A percentile compares a stretch with the other conserved stretches of the same genome.
These are phyloP conservation scores for Oryzias dopingdopingensis DNA, from an alignment of 2,797 vertebrate species.

Conservation along the genomic window DNA sequence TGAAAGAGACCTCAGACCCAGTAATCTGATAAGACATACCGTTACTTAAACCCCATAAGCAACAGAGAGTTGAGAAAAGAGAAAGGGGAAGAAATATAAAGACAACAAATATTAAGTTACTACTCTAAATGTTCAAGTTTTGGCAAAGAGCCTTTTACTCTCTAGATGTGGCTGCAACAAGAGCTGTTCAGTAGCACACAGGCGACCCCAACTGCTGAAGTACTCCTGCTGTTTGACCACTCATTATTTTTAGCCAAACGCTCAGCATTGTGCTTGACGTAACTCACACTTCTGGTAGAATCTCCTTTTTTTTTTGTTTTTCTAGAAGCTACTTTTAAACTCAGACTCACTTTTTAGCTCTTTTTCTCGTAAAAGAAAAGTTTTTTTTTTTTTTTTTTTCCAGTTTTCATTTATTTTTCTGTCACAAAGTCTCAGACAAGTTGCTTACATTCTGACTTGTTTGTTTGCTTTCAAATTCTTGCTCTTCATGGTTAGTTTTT, in stretches of 20 bases:
- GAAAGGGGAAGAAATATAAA: conserved; percentile 60
- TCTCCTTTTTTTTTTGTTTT: conserved; percentile 41
- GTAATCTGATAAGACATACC: conserved; percentile 81
- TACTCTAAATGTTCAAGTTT: conserved; percentile 73
- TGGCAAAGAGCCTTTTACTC: conserved; percentile 60
- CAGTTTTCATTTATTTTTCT: conserved; percentile 54
- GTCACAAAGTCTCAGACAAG: conserved; percentile 56
- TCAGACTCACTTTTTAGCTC: conserved; percentile 53
- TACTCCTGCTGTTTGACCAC: conserved; percentile 73
- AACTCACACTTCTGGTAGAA: conserved; percentile 69
- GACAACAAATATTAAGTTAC: conserved; percentile 77
- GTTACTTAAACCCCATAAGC: conserved; percentile 71
- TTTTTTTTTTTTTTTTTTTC: conserved; percentile 7
- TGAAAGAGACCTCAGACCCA: conserved; percentile 86
- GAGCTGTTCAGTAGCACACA: conserved; percentile 67
- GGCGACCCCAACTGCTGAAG: conserved; percentile 74
- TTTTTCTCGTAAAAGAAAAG: conserved; percentile 54
- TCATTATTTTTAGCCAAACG: conserved; percentile 78
- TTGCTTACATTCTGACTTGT: conserved; percentile 69
- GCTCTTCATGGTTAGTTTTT: conserved; percentile 60
- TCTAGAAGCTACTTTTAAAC: conserved; percentile 13
- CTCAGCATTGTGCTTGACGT: conserved; percentile 73
- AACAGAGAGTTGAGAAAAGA: conserved; percentile 30
- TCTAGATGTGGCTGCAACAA: conserved; percentile 53
- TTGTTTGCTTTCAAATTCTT: conserved; percentile 69